Conservation (phyloP, 2,888 invertebrate genomes). For the Tetragnatha montana region DNA sequence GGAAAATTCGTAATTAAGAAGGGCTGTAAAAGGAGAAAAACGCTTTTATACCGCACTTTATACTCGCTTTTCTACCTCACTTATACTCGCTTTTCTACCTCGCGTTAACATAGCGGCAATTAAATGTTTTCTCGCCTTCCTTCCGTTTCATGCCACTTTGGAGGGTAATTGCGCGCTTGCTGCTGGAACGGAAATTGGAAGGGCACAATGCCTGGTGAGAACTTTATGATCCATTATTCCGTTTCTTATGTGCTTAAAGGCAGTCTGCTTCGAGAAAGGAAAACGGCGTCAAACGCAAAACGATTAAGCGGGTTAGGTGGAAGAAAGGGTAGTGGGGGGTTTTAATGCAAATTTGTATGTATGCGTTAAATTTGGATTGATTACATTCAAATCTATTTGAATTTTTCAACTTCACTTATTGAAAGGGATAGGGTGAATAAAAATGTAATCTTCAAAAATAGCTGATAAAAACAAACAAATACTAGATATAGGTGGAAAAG, state of each 20-base stretch:
- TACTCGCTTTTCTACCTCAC: slow-evolving; percentile 37
- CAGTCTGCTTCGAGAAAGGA: too few species aligned
- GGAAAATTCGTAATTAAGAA: slow-evolving; percentile 63
- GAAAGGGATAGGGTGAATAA: too few species aligned
- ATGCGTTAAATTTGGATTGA: too few species aligned
- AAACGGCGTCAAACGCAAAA: too few species aligned
- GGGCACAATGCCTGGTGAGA: not conserved
- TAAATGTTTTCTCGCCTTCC: slow-evolving; percentile 34
- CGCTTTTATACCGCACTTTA: slow-evolving; percentile 27
- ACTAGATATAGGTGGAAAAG: too few species aligned
- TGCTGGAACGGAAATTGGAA: not conserved
- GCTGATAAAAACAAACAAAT: too few species aligned
- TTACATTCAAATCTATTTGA: too few species aligned
- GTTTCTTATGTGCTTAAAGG: not conserved
- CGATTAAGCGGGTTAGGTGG: too few species aligned
- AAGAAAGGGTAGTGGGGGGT: too few species aligned
- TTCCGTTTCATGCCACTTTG: slow-evolving; percentile 12
- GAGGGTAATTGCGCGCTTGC: slow-evolving; percentile 32
- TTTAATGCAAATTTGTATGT: too few species aligned
- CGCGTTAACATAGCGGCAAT: slow-evolving; percentile 33
- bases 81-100: slow-evolving; percentile 42
- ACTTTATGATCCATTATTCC: not conserved
- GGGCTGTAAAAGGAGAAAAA: slow-evolving; percentile 60
- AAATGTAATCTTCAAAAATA: too few species aligned
- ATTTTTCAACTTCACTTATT: too few species aligned